phyloP scores from a whole-genome alignment of 53 echinoderm and acorn worm species.

The Antedon mediterranea region DNA sequence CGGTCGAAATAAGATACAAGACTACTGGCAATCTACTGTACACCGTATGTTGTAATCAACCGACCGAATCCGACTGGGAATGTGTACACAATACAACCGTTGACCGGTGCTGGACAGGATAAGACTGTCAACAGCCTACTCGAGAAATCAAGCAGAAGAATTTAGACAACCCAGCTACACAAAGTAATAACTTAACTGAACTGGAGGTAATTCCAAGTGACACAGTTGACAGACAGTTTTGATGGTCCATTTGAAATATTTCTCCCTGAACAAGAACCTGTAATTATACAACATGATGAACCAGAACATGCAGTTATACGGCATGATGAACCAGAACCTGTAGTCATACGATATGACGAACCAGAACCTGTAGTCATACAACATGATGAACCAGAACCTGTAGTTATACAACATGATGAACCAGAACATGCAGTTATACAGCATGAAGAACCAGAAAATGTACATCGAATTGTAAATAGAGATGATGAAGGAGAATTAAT shows the following conservation, averaged over 20 bases:
- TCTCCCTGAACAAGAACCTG: background rate
- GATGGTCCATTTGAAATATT: too few relatives aligned
- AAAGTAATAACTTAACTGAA: too few relatives aligned
- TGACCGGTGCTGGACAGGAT: constrained; percentile 7
- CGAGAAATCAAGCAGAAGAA: too few relatives aligned
- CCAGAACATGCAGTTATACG: background rate
- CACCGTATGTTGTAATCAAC: background rate
- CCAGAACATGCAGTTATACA: background rate
- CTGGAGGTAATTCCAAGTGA: too few relatives aligned
- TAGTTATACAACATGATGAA: background rate
- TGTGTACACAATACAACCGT: constrained; percentile 15
- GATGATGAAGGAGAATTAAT: background rate
- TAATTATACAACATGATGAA: background rate
- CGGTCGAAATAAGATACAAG: constrained; percentile 18
- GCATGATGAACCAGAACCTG: background rate
- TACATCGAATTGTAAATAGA: background rate
- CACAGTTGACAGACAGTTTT: too few relatives aligned
- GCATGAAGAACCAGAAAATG: background rate
- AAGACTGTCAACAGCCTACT: constrained; percentile 36
- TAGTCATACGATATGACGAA: background rate
- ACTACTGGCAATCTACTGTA: constrained; percentile 5
- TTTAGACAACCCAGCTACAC: too few relatives aligned
- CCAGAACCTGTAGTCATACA: background rate
- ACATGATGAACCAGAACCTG: background rate
- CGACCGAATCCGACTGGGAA: constrained; percentile 6